Evolutionary conservation across 2,797 vertebrate species (phyloP), one percentile per base, ranked within the genome.

Genomic region (Rhinella marina): DNA sequence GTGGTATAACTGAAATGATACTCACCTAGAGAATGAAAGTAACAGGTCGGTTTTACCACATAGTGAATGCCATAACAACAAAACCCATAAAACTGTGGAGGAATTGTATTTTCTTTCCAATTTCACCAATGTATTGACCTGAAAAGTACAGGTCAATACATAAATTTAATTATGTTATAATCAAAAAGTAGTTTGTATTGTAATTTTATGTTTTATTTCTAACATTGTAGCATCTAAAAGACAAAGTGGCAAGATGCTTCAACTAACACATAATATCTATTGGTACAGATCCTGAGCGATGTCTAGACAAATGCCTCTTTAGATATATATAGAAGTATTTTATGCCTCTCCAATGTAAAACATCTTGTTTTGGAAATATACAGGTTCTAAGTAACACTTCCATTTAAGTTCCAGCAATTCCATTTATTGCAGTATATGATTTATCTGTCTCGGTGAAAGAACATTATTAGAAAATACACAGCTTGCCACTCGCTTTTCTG

Each of bases 391-490:
- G 88, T 82, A 89, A 89, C 84, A 68, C 83, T 86, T 89, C 88
- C 73, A 75, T 82, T 86, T 86, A 77, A 70, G 75, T 66, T 62
- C 84, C 57, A 68, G 72, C 88, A 83, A 89, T 86, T 89, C 88
- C 81, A 78, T 86, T 86, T 83, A 89, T 86, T 81, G 81, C 78
- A 70, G 85, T 89, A 86, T 86, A 89, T 89, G 73, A 89, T 82
- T 89, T 86, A 82, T 88, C 88, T 77, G 84, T 83, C 73, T 86
- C 79, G 0, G 62, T 72, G 85, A 86, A 86, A 83, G 88, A 83
- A 86, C 56, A 85, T 89, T 89, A 89, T 89, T 89, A 89, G 84
- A 89, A 89, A 85, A 89, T 78, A 76, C 80, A 89, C 61, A 86
- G 88, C 80, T 89, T 86, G 81, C 84, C 84, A 77, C 88, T 89